phyloP scores from a whole-genome alignment of 2,888 invertebrate species.

The Augochlorella aurata region DNA sequence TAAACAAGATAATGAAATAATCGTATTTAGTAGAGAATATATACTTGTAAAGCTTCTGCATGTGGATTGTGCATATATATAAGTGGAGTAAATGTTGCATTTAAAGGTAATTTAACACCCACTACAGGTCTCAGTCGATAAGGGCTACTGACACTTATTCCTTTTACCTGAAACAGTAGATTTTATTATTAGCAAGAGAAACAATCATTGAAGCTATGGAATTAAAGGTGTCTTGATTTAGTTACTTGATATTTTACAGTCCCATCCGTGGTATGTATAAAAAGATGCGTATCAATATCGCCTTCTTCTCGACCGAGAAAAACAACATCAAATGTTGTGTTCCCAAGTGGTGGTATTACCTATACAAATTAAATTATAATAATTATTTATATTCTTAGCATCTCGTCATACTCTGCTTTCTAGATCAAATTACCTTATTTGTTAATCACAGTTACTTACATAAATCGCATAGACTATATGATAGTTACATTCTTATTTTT shows the following conservation, averaged over 20 bases:
- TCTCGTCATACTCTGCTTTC: slow-evolving; percentile 1
- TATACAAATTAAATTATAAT: slow-evolving; percentile 79
- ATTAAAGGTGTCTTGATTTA: slow-evolving; percentile 25
- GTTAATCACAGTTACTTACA: too few relatives aligned
- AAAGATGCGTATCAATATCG: slow-evolving; percentile 92
- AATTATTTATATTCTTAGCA: background rate
- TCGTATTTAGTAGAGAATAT: slow-evolving; percentile 10
- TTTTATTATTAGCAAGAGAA: background rate
- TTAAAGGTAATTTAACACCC: slow-evolving; percentile 94
- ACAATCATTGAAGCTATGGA: slow-evolving; percentile 15
- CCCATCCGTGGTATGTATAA: slow-evolving; percentile 97
- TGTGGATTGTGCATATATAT: slow-evolving; percentile 98
- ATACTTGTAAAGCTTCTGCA: slow-evolving; percentile 92
- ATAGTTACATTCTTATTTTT: background rate
- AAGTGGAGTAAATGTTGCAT: slow-evolving; percentile 93
- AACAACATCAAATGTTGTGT: slow-evolving; percentile 97
- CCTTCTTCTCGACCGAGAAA: slow-evolving; percentile 97
- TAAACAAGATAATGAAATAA: background rate
- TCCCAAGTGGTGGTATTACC: slow-evolving; percentile 94
- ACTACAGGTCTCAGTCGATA: slow-evolving; percentile 95
- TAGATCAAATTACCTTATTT: background rate
- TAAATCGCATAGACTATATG: background rate
- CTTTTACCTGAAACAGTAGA: slow-evolving; percentile 86
- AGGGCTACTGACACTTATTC: slow-evolving; percentile 93
- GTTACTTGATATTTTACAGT: slow-evolving; percentile 92